Percentiles rank a stretch among this genome's conserved stretches.
These are phyloP conservation scores for Grammomys surdaster DNA, from an alignment of 2,113 vertebrate genomes.

Conservation along the genomic window DNA sequence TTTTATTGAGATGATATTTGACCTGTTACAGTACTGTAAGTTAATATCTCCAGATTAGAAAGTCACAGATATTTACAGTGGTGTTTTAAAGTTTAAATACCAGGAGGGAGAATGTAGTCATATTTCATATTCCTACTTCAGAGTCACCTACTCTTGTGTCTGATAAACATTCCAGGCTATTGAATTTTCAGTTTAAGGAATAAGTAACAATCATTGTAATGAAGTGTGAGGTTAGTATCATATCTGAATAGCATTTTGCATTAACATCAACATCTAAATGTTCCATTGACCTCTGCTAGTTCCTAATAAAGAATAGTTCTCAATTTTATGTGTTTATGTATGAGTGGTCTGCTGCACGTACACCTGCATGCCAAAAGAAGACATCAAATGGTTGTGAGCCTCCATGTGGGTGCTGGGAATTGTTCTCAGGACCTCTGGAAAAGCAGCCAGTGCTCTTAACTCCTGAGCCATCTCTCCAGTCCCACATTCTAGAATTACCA, in stretches of 20 bases:
- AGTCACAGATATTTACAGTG: not conserved
- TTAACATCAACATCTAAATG: slow-evolving; percentile 48
- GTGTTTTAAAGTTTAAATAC: slow-evolving; percentile 43
- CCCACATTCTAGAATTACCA: not conserved
- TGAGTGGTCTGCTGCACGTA: too few species aligned
- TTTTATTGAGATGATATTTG: slow-evolving; percentile 26
- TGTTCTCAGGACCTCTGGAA: too few species aligned
- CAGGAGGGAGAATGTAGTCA: not conserved
- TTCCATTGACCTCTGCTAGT: not conserved
- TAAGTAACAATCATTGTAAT: slow-evolving; percentile 20
- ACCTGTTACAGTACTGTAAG: slow-evolving; percentile 10
- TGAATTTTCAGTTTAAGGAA: not conserved
- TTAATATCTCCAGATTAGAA: slow-evolving; percentile 33
- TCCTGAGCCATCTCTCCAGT: too few species aligned
- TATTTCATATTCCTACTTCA: slow-evolving; percentile 34
- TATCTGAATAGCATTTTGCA: not conserved
- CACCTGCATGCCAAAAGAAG: too few species aligned
- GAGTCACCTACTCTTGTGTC: not conserved
- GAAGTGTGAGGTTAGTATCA: not conserved
- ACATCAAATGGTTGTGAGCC: too few species aligned
- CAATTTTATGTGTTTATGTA: not conserved
- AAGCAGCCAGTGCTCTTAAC: too few species aligned
- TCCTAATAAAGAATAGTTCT: not conserved
- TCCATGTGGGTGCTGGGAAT: too few species aligned
- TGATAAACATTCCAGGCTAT: slow-evolving; percentile 19